Conservation (phyloP, 2,113 vertebrate genomes). For the Glareola pratincola region DNA sequence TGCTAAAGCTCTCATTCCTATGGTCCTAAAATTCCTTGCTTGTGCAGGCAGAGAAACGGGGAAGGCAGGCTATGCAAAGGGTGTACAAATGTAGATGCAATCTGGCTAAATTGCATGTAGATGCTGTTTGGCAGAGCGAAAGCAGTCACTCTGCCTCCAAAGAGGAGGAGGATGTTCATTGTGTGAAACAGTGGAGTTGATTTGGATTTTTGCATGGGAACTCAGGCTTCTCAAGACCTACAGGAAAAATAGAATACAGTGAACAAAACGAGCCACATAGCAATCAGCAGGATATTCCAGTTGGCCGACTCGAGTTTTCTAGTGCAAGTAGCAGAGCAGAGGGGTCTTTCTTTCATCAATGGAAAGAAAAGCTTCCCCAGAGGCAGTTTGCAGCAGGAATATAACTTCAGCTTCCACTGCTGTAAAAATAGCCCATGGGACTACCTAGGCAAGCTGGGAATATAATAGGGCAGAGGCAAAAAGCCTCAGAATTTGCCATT, state of each 20-base stretch:
- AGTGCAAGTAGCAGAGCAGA: neutral
- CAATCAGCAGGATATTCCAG: neutral
- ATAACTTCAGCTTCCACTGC: neutral
- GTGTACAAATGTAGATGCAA: neutral
- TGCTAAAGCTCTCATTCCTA: neutral
- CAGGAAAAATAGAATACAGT: neutral
- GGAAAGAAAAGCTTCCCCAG: neutral
- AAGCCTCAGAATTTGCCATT: neutral
- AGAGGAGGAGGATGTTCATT: neutral
- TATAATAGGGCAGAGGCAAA: neutral
- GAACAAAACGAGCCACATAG: neutral
- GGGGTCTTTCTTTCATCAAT: neutral
- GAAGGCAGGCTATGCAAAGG: neutral
- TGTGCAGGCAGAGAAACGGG: neutral
- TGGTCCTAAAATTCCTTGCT: neutral
- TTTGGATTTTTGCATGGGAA: neutral
- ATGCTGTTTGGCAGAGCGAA: neutral
- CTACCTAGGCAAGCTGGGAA: neutral
- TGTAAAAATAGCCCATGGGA: neutral
- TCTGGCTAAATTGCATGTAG: neutral
- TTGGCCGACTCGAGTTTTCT: neutral
- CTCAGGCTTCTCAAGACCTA: neutral
- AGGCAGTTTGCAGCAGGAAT: neutral
- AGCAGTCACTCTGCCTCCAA: neutral
- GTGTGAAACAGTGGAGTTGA: neutral